A percentile compares a stretch with the other conserved stretches of the same genome.
Evolutionary conservation across 1,140 invertebrate genomes (phyloP).

Genomic region (Zelostemma sp.): DNA sequence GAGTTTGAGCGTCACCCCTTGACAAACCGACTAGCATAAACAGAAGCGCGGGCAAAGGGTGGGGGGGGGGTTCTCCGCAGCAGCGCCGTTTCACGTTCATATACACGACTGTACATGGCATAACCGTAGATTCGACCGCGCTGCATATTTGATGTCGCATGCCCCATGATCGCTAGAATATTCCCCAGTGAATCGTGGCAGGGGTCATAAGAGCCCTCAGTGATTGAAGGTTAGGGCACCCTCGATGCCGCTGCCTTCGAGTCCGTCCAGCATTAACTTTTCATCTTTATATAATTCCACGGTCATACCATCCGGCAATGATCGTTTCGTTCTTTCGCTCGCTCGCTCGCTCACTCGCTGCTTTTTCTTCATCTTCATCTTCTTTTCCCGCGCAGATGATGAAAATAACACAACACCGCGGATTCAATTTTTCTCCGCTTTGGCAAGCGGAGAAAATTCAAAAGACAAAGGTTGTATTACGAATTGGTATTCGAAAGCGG

Average conservation of each 20-base stretch:
- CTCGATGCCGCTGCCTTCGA: slow-evolving; percentile 52
- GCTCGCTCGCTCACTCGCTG: no score
- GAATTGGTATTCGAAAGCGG: slow-evolving; percentile 28
- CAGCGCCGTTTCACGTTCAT: slow-evolving; percentile 38
- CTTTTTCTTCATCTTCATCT: neutral
- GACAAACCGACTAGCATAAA: slow-evolving; percentile 65
- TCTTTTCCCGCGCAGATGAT: neutral
- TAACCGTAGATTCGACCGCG: slow-evolving; percentile 69
- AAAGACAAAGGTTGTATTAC: slow-evolving; percentile 27
- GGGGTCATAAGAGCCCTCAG: slow-evolving; percentile 67
- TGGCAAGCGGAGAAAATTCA: neutral
- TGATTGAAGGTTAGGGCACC: slow-evolving; percentile 69
- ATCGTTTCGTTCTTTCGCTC: slow-evolving; percentile 26
- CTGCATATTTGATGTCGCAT: slow-evolving; percentile 69
- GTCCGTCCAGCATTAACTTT: slow-evolving; percentile 65
- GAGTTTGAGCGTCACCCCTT: slow-evolving; percentile 52
- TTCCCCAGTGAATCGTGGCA: slow-evolving; percentile 66
- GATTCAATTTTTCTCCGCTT: no score
- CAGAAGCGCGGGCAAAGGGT: slow-evolving; percentile 24
- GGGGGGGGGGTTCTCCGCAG: slow-evolving; percentile 22
- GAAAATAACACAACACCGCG: no score
- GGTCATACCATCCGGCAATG: slow-evolving; percentile 43
- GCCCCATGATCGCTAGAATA: slow-evolving; percentile 67
- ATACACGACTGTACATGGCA: slow-evolving; percentile 42
- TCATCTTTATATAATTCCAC: slow-evolving; percentile 69